Evolutionary conservation across 2,888 invertebrate genomes (phyloP).

Genomic region (Nomada ferruginata): DNA sequence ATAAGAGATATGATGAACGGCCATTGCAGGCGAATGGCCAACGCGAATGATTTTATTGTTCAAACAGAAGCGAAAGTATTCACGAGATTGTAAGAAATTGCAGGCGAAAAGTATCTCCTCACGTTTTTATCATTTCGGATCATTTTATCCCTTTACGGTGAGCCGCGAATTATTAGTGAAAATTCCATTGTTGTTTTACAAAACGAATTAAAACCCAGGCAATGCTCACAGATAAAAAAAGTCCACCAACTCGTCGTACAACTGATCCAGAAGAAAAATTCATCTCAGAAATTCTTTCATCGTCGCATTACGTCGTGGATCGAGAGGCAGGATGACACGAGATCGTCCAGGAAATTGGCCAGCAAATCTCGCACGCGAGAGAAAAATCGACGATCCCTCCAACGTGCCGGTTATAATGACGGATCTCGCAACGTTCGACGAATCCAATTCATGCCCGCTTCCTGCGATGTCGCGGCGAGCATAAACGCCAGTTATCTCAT

Average conservation of each 20-base stretch:
- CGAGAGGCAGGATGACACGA: background rate
- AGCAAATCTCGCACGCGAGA: slow-evolving; percentile 44
- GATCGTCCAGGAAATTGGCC: slow-evolving; percentile 58
- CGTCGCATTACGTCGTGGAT: slow-evolving; percentile 41
- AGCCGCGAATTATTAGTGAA: background rate
- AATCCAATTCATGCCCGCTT: slow-evolving; percentile 4
- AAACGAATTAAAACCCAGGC: background rate
- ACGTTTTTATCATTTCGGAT: background rate
- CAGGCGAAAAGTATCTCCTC: background rate
- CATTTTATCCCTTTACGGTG: too few species aligned
- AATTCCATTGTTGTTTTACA: too few species aligned
- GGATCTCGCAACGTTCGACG: slow-evolving; percentile 40
- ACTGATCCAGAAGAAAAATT: slow-evolving; percentile 25
- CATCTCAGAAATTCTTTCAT: slow-evolving; percentile 42
- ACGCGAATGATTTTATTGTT: slow-evolving; percentile 58
- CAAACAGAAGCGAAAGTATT: slow-evolving; percentile 37
- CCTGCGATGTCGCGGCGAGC: slow-evolving; percentile 12
- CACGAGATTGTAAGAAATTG: slow-evolving; percentile 16
- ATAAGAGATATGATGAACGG: slow-evolving; percentile 72
- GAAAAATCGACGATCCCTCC: slow-evolving; percentile 55
- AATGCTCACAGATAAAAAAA: background rate
- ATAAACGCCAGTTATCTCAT: slow-evolving; percentile 68
- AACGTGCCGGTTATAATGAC: slow-evolving; percentile 35
- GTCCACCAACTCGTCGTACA: background rate
- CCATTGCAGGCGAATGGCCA: slow-evolving; percentile 55